These are phyloP conservation scores for Xenentodon cancila DNA, from an alignment of 2,797 vertebrate species.

Conservation along the genomic window DNA sequence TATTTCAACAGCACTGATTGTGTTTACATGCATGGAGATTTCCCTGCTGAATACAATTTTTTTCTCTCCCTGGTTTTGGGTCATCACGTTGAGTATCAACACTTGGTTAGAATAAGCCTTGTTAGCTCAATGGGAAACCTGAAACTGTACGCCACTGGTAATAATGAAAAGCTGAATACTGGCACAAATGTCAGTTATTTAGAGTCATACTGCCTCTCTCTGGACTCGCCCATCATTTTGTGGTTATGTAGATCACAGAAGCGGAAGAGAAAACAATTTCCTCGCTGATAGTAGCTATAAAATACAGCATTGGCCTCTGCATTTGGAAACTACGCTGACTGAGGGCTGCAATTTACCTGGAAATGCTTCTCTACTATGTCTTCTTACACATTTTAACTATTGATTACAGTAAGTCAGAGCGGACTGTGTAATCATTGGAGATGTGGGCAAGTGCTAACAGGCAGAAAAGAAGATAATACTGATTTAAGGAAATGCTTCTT, in stretches of 20 bases:
- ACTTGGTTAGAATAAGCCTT: conserved; percentile 43
- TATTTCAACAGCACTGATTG: conserved; percentile 65
- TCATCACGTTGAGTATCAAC: conserved; percentile 52
- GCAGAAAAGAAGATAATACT: conserved; percentile 5
- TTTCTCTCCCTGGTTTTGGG: conserved; percentile 41
- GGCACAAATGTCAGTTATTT: conserved; percentile 13
- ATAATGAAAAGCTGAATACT: conserved; percentile 47
- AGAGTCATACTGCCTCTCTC: conserved; percentile 48
- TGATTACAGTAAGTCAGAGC: conserved; percentile 22
- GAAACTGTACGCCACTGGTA: conserved; percentile 43
- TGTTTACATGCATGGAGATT: conserved; percentile 62
- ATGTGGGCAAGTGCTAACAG: conserved; percentile 11
- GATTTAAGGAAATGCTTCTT: conserved; percentile 4
- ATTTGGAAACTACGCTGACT: conserved; percentile 26
- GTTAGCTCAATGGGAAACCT: conserved; percentile 52
- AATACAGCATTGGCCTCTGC: conserved; percentile 25
- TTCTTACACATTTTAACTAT: conserved; percentile 8
- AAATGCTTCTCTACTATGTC: conserved; percentile 34
- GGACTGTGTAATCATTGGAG: conserved; percentile 27
- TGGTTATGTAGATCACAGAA: conserved; percentile 58
- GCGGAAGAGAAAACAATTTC: conserved; percentile 53
- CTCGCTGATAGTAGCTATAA: conserved; percentile 49
- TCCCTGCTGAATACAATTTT: conserved; percentile 44
- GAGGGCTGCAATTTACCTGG: conserved; percentile 13
- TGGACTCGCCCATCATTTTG: conserved; percentile 42